Conservation (phyloP, 1,140 invertebrate genomes). For the Lepidotrigona ventralis region DNA sequence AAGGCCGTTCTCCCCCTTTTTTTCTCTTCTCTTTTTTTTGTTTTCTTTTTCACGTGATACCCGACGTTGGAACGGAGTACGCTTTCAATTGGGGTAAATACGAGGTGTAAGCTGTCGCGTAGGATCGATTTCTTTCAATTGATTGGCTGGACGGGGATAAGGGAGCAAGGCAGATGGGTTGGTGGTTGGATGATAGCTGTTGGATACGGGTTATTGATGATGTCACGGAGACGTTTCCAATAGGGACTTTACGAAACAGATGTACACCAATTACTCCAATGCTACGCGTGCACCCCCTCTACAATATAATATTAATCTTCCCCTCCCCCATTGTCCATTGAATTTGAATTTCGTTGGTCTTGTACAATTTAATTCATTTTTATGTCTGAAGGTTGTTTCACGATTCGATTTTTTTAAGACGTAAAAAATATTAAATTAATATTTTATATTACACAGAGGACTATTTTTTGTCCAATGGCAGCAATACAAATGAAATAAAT, state of each 20-base stretch:
- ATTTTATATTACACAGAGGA: too few species aligned
- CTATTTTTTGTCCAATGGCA: too few species aligned
- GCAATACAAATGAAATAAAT: too few species aligned
- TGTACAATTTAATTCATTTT: not conserved
- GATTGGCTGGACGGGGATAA: not conserved
- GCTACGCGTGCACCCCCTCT: too few species aligned
- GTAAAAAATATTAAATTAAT: too few species aligned
- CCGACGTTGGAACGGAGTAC: not conserved
- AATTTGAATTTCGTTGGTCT: not conserved
- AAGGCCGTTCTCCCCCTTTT: too few species aligned
- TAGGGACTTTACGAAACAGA: not conserved
- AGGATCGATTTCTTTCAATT: conserved; percentile 36
- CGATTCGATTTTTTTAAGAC: too few species aligned
- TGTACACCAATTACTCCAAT: not conserved
- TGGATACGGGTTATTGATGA: conserved; percentile 11
- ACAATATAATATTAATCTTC: too few species aligned
- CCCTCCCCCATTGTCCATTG: too few species aligned
- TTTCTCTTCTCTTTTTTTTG: not conserved
- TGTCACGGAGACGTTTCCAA: not conserved
- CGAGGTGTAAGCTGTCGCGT: conserved; percentile 6
- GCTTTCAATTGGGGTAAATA: conserved; percentile 13
- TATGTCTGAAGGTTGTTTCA: too few species aligned
- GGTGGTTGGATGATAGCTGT: not conserved
- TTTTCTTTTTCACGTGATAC: conserved; percentile 1
- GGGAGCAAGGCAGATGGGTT: not conserved